A percentile compares a stretch with the other conserved stretches of the same genome.
phyloP scores from a whole-genome alignment of 1,140 invertebrate species.

The Aphelinus atriplicis region DNA sequence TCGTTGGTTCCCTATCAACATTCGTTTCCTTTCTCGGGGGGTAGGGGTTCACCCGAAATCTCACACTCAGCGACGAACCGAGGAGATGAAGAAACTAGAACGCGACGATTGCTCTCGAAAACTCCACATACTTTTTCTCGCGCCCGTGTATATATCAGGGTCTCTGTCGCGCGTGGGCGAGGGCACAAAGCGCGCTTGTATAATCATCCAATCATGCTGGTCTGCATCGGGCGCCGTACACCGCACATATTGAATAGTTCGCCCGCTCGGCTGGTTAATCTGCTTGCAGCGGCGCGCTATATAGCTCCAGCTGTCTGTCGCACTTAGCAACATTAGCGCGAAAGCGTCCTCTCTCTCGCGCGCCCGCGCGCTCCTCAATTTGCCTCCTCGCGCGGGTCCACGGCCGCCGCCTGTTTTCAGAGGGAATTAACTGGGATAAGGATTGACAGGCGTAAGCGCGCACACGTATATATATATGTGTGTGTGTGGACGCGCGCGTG shows the following conservation, averaged over 20 bases:
- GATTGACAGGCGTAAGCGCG: neutral
- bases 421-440: slow-evolving; percentile 16
- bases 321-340: slow-evolving; percentile 7
- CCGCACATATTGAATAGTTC: neutral
- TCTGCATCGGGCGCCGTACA: neutral
- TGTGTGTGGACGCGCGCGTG: too few relatives aligned
- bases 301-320: neutral
- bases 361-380: slow-evolving; percentile 5
- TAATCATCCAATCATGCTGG: neutral
- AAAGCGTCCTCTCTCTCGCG: neutral
- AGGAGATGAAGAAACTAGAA: too few relatives aligned
- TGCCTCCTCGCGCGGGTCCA: neutral
- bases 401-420: neutral
- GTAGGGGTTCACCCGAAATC: too few relatives aligned
- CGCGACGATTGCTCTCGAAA: too few relatives aligned
- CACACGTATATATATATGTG: neutral
- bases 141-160: too few relatives aligned
- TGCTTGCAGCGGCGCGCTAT: slow-evolving; percentile 6
- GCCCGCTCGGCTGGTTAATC: slow-evolving; percentile 7
- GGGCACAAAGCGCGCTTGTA: too few relatives aligned
- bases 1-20: too few relatives aligned
- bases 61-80: too few relatives aligned
- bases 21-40: too few relatives aligned
- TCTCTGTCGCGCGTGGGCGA: too few relatives aligned
- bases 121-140: too few relatives aligned